Evolutionary conservation across 2,888 invertebrate species (phyloP).

Genomic region (Gisinianus flammeolus): DNA sequence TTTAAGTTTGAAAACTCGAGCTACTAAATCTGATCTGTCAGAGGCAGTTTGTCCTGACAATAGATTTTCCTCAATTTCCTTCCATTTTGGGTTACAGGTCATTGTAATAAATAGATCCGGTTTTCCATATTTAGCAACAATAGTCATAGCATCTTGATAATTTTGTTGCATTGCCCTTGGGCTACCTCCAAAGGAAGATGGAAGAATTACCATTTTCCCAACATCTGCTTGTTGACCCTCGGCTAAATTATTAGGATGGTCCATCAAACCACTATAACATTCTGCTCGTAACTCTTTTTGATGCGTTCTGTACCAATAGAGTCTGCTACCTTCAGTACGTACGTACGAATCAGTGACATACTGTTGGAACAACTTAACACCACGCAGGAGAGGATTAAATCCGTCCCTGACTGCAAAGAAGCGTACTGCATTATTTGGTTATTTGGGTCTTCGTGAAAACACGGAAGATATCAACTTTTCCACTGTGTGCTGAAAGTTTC

Average conservation of each 20-base stretch:
- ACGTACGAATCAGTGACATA: slow-evolving; percentile 57
- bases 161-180: slow-evolving; percentile 55
- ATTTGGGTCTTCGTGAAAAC: too few relatives aligned
- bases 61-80: slow-evolving; percentile 58
- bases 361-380: slow-evolving; percentile 58
- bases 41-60: slow-evolving; percentile 53
- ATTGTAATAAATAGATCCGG: slow-evolving; percentile 35
- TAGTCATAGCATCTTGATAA: slow-evolving; percentile 40
- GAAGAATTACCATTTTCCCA: slow-evolving; percentile 52
- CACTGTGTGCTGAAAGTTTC: too few relatives aligned
- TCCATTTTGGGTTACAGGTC: slow-evolving; percentile 41
- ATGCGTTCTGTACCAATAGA: slow-evolving; percentile 54
- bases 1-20: slow-evolving; percentile 60
- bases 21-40: slow-evolving; percentile 61
- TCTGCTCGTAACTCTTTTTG: slow-evolving; percentile 57
- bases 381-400: slow-evolving; percentile 57
- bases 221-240: slow-evolving; percentile 2
- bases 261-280: slow-evolving; percentile 54
- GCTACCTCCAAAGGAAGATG: slow-evolving; percentile 55
- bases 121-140: slow-evolving; percentile 32
- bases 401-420: background rate
- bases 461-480: too few relatives aligned
- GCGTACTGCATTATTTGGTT: too few relatives aligned
- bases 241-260: slow-evolving; percentile 41
- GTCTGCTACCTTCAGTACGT: slow-evolving; percentile 55